Evolutionary conservation across 2,797 vertebrate genomes (phyloP), one percentile per base, ranked within the genome.

Genomic region (Triplophysa bombifrons): DNA sequence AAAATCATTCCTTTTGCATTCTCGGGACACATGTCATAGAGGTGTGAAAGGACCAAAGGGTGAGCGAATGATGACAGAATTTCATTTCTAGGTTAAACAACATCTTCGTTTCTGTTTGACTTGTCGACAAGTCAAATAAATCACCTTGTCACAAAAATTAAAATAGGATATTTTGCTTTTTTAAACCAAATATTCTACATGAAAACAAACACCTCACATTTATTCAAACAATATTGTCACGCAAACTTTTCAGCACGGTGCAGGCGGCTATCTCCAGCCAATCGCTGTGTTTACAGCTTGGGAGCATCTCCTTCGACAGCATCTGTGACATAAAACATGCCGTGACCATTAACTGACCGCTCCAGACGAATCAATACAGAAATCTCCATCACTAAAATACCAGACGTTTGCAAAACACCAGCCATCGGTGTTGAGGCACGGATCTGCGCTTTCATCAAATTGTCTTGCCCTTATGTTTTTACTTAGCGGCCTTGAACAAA

Each of bases 391-490:
- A 72, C 76, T 76, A 53, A 83, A 73, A 84, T 77, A 80, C 74
- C 81, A 74, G 61, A 60, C 72, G 72, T 72, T 79, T 77, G 48
- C 80, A 86, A 85, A 82, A 78, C 53, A 27, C 41, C 58, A 61
- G 69, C 67, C 68, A 72, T 68, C 19, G 50, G 41, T 41, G 34
- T 64, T n/a, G 53, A 80, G 80, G 46, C 65, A 70, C 72, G 72
- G 58, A 75, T 55, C 79, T 63, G 78, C 34, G 80, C 53, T 84
- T 78, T 76, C 53, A 73, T 74, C 84, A 83, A 80, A 83, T 85
- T 80, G 64, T 78, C 78, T 76, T 82, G 77, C 64, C 77, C 75
- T 83, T 70, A 82, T 80, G 68, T 78, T 80, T 82, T 76, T 82
- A 56, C 51, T 82, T 69, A 80, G 60, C 61, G 76, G 73, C 69